Percentiles rank a stretch among this genome's conserved stretches.
Evolutionary conservation across 2,113 vertebrate species (phyloP).

Genomic region (Elephantulus edwardii): DNA sequence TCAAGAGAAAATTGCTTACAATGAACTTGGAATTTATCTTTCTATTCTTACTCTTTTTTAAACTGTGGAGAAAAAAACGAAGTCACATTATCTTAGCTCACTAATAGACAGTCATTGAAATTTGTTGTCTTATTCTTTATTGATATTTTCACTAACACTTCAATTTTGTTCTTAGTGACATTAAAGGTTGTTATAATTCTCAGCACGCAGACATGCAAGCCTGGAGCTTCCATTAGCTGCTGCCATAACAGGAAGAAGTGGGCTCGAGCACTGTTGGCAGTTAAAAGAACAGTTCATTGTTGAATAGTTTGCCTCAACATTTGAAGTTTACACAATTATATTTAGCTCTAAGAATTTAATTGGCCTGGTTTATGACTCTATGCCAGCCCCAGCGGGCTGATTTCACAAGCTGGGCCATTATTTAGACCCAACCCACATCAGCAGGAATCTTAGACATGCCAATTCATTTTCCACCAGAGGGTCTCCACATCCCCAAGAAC

Average conservation of each 20-base stretch:
- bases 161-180: background rate
- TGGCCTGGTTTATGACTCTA: constrained; percentile 75
- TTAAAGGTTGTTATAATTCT: background rate
- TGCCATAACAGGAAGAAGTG: constrained; percentile 46
- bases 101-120: background rate
- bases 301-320: constrained; percentile 74
- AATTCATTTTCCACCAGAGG: constrained; percentile 74
- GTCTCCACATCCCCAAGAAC: constrained; percentile 69
- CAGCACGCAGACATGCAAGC: background rate
- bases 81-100: background rate
- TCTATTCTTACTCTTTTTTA: background rate
- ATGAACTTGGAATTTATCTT: background rate
- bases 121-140: background rate
- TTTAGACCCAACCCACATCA: constrained; percentile 60
- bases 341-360: constrained; percentile 79
- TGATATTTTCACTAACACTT: background rate
- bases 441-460: constrained; percentile 70
- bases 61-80: background rate
- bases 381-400: constrained; percentile 74
- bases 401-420: constrained; percentile 77
- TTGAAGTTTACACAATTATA: constrained; percentile 78
- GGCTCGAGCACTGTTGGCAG: constrained; percentile 34
- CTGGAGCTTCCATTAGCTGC: constrained; percentile 16
- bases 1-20: background rate
- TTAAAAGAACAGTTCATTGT: constrained; percentile 67